phyloP scores from a whole-genome alignment of 2,113 vertebrate genomes.

The Camelus dromedarius region DNA sequence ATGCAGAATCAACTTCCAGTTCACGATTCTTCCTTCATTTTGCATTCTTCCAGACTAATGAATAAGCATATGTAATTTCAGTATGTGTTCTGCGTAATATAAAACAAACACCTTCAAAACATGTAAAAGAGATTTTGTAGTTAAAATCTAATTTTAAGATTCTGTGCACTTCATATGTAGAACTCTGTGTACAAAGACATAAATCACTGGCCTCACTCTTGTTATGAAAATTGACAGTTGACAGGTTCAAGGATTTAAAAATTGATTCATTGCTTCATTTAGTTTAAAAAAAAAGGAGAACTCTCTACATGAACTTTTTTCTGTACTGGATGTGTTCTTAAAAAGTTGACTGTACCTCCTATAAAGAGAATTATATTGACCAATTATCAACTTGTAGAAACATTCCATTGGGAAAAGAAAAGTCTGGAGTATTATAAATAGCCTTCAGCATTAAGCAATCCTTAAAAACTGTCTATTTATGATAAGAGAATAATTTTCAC shows the following conservation, averaged over 20 bases:
- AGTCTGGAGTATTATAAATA: not conserved
- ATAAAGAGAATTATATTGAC: conserved; percentile 48
- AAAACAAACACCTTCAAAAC: not conserved
- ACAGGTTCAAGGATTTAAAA: not conserved
- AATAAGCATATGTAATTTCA: conserved; percentile 51
- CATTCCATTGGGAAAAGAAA: not conserved
- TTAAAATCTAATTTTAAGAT: conserved; percentile 41
- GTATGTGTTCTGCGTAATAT: not conserved
- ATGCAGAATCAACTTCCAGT: conserved; percentile 97
- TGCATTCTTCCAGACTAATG: conserved; percentile 94
- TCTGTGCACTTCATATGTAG: not conserved
- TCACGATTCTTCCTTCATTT: conserved; percentile 96
- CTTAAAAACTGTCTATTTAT: conserved; percentile 23
- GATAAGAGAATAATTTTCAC: conserved; percentile 20
- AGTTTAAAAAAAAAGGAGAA: not conserved
- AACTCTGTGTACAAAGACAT: not conserved
- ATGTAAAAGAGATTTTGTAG: not conserved
- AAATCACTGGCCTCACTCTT: not conserved
- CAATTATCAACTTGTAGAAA: conserved; percentile 10
- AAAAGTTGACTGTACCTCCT: not conserved
- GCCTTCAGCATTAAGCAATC: not conserved
- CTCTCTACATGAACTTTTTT: not conserved
- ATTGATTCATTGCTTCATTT: not conserved
- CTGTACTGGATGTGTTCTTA: not conserved
- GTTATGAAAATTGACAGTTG: not conserved